Base-by-base conservation (phyloP, 2,113 vertebrate genomes). In the Scalopus aquaticus region DNA sequence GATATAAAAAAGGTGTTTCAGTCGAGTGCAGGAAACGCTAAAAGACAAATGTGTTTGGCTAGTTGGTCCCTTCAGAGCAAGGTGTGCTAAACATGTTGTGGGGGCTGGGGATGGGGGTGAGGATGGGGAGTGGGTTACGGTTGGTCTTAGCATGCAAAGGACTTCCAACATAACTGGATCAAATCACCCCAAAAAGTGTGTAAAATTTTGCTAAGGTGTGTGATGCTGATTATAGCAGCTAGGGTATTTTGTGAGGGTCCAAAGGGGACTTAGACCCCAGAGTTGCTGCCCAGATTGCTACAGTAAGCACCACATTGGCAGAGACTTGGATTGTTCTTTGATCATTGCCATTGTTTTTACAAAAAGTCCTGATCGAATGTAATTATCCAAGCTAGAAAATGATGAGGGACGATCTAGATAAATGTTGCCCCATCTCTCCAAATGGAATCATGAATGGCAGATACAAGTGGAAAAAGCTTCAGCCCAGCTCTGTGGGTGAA, bases 181-280 rank as follows among this genome's bases (percentile, higher is more conserved):
- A 35, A 13, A 42, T 46, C 10, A 6, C 26, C 15, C 20, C 16
- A 1, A 17, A 37, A 64, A 37, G 12, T 2, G 8, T 3, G 19
- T 44, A 65, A 39, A 42, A 72, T 6, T n/a, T 44, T 51, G 76
- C 37, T 30, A 28, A 70, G 35, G 24, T 15, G 16, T n/a, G 1
- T 13, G 46, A 20, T 62, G 28, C 19, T 10, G 15, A 0, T 28
- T 24, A 30, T 1, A 24, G 13, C 1, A 16, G 22, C 13, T 5
- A 13, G 81, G 32, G 8, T 17, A 5, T 17, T 51, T 51, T 56
- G 12, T 16, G 42, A 30, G 16, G 65, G 15, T 64, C 30, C 24
- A 1, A 58, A 28, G n/a, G 24, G 26, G 10, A 69, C 49, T 19
- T 20, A 32, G 74, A 46, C 24, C 32, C 37, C 19, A 28, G 0